Conservation (phyloP, 53 echinoderm and acorn worm genomes). For the Apostichopus leukothele region DNA sequence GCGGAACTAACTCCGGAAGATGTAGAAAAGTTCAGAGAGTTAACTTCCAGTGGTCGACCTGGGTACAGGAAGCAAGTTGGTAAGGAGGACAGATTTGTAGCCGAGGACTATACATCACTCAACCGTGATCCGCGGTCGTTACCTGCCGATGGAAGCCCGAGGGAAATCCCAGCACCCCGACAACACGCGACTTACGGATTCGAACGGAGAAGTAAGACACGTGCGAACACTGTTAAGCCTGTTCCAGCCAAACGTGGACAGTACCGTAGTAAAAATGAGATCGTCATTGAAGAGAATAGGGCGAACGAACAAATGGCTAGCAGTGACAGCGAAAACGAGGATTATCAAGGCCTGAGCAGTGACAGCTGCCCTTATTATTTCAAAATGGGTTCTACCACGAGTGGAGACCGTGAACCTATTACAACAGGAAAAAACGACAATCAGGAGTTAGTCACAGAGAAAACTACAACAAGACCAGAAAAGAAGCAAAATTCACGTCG, state of each 20-base stretch:
- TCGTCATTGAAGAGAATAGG: not conserved
- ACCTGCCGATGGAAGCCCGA: conserved; percentile 21
- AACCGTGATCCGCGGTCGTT: conserved; percentile 30
- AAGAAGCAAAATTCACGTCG: conserved; percentile 21
- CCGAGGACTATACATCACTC: not conserved
- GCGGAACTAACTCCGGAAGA: conserved; percentile 3
- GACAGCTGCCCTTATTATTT: conserved; percentile 26
- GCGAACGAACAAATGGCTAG: not conserved
- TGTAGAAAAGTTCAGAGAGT: not conserved
- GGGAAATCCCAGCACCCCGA: not conserved
- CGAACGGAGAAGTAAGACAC: not conserved
- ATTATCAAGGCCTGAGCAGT: not conserved
- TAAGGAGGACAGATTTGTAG: not conserved
- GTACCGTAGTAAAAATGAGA: conserved; percentile 9
- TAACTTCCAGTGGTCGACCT: not conserved
- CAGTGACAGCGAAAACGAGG: conserved; percentile 32
- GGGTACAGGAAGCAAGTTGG: conserved; percentile 10
- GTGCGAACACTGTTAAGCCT: not conserved
- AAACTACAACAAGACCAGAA: not conserved
- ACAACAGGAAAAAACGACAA: not conserved
- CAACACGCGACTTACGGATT: conserved; percentile 38
- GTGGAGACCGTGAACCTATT: not conserved
- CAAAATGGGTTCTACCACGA: not conserved
- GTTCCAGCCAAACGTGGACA: conserved; percentile 25
- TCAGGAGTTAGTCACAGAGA: not conserved